Conservation (phyloP, 2,113 vertebrate genomes). For the Silurus asotus region DNA sequence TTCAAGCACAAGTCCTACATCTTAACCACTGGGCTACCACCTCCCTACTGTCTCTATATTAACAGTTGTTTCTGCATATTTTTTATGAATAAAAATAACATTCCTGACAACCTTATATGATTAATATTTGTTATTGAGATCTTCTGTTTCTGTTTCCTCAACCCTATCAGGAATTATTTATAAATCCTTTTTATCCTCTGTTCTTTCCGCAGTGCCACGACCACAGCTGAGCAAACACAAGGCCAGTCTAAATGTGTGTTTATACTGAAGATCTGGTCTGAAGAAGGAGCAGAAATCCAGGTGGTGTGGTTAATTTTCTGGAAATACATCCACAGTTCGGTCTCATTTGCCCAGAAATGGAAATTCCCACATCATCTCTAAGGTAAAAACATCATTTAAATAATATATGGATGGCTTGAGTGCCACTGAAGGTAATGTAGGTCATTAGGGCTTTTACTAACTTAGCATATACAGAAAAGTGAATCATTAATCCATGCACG, state of each 20-base stretch:
- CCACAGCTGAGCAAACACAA: constrained; percentile 55
- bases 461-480: background rate
- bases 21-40: too few species aligned
- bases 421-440: background rate
- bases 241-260: constrained; percentile 25
- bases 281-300: constrained; percentile 15
- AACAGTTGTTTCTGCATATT: background rate
- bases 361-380: constrained; percentile 33
- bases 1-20: too few species aligned
- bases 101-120: background rate
- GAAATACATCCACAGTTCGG: constrained; percentile 35
- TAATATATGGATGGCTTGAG: constrained; percentile 7
- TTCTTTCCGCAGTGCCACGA: constrained; percentile 2
- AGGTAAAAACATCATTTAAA: constrained; percentile 19
- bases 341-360: constrained; percentile 13
- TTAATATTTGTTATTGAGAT: background rate
- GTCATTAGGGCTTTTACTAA: background rate
- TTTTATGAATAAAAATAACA: background rate
- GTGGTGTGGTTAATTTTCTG: constrained; percentile 36
- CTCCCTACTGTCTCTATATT: background rate
- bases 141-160: background rate
- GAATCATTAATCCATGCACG: background rate
- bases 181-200: constrained; percentile 17
- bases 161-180: constrained; percentile 4
- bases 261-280: constrained; percentile 39